Evolutionary conservation across 2,113 vertebrate species (phyloP).

Genomic region (Colaptes auratus): DNA sequence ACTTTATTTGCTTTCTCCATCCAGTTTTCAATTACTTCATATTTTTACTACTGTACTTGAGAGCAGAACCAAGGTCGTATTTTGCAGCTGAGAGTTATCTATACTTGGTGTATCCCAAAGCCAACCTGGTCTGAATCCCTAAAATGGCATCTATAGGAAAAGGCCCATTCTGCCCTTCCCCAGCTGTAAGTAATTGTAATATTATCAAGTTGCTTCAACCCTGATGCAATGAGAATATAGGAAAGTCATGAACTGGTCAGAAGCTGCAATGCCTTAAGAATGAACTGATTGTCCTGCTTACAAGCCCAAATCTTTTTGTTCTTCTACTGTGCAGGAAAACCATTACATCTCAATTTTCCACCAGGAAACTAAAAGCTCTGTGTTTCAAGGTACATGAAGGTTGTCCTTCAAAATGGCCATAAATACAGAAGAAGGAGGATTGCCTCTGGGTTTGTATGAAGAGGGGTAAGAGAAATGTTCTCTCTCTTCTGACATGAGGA

Average conservation of each 20-base stretch:
- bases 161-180: not conserved
- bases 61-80: not conserved
- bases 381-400: not conserved
- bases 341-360: not conserved
- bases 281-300: not conserved
- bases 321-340: not conserved
- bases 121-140: not conserved
- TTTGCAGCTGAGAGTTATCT: not conserved
- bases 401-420: not conserved
- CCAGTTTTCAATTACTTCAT: slow-evolving; percentile 27
- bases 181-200: not conserved
- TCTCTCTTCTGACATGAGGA: not conserved
- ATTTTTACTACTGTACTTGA: not conserved
- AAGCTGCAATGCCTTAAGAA: not conserved
- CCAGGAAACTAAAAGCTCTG: not conserved
- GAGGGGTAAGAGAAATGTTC: not conserved
- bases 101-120: not conserved
- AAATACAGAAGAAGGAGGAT: not conserved
- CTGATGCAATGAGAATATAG: not conserved
- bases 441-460: not conserved
- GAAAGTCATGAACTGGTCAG: not conserved
- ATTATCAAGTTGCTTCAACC: not conserved
- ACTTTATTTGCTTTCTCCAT: slow-evolving; percentile 44
- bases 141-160: not conserved
- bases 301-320: not conserved